Evolutionary conservation across 2,888 invertebrate genomes (phyloP).

Genomic region (Lapara coniferarum): DNA sequence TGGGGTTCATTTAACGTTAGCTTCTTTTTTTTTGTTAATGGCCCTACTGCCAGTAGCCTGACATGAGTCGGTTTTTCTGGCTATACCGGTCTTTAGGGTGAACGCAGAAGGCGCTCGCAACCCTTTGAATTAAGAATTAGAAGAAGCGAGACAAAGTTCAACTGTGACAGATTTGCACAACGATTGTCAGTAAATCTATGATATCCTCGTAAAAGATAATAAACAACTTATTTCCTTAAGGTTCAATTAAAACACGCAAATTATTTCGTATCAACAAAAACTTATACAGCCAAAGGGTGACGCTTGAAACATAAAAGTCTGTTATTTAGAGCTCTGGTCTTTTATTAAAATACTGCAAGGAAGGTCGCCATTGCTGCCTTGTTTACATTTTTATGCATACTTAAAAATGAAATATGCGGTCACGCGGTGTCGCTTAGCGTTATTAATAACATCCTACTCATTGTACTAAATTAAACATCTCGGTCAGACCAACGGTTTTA

Average conservation of each 20-base stretch:
- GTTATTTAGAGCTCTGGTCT: slow-evolving; percentile 25
- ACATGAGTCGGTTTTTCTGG: too few species aligned
- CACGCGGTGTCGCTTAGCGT: slow-evolving; percentile 50
- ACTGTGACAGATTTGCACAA: too few species aligned
- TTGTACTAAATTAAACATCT: slow-evolving; percentile 50
- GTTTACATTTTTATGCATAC: slow-evolving; percentile 71
- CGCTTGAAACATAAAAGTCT: slow-evolving; percentile 13
- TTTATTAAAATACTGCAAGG: slow-evolving; percentile 65
- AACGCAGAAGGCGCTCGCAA: too few species aligned
- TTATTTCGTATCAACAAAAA: not conserved
- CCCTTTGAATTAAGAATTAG: too few species aligned
- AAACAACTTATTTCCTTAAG: not conserved
- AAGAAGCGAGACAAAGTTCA: too few species aligned
- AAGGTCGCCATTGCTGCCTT: slow-evolving; percentile 55
- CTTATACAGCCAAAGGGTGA: not conserved
- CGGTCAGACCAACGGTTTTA: slow-evolving; percentile 30
- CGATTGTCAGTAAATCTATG: too few species aligned
- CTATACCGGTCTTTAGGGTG: too few species aligned
- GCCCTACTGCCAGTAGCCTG: too few species aligned
- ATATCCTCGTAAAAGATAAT: too few species aligned
- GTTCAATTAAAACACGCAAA: not conserved
- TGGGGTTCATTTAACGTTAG: too few species aligned
- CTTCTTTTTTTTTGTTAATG: too few species aligned
- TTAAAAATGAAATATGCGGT: slow-evolving; percentile 66
- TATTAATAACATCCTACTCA: slow-evolving; percentile 55